Percentiles rank a stretch among this genome's conserved stretches.
Conservation (phyloP, 2,888 invertebrate species). For the Napeogenes inachia region DNA sequence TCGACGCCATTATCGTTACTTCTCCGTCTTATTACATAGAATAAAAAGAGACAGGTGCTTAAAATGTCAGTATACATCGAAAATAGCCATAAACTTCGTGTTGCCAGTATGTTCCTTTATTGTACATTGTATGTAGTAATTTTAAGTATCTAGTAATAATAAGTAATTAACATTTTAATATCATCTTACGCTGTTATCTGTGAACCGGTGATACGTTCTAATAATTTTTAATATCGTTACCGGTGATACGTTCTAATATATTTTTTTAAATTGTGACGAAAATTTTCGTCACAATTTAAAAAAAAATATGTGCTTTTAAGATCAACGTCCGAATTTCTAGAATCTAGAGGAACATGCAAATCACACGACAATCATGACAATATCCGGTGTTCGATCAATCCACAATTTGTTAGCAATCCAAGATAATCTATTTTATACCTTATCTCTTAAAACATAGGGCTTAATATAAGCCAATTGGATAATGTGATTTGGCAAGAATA, state of each 20-base stretch:
- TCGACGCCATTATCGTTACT: conserved; percentile 39
- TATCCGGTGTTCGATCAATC: conserved; percentile 68
- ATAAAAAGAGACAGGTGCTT: conserved; percentile 36
- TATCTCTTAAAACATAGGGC: background rate
- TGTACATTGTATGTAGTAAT: background rate
- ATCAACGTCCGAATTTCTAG: conserved; percentile 32
- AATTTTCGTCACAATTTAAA: no score
- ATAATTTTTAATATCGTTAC: conserved; percentile 34
- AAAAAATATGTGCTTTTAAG: background rate
- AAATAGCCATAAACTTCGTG: conserved; percentile 46
- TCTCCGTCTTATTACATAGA: conserved; percentile 40
- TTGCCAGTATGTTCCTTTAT: conserved; percentile 12
- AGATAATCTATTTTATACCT: conserved; percentile 17
- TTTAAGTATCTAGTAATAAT: background rate
- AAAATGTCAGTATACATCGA: conserved; percentile 34
- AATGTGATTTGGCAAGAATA: background rate
- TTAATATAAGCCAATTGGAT: background rate
- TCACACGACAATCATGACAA: conserved; percentile 42
- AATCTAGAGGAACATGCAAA: conserved; percentile 42
- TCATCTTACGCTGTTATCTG: background rate
- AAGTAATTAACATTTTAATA: background rate
- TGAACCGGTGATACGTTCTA: conserved; percentile 52
- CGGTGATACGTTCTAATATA: conserved; percentile 54
- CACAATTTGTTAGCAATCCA: conserved; percentile 36
- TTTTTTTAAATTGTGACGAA: conserved; percentile 17